A percentile compares a stretch with the other conserved stretches of the same genome.
These are phyloP conservation scores for Arvicanthis niloticus DNA, from an alignment of 2,113 vertebrate genomes.

Conservation along the genomic window DNA sequence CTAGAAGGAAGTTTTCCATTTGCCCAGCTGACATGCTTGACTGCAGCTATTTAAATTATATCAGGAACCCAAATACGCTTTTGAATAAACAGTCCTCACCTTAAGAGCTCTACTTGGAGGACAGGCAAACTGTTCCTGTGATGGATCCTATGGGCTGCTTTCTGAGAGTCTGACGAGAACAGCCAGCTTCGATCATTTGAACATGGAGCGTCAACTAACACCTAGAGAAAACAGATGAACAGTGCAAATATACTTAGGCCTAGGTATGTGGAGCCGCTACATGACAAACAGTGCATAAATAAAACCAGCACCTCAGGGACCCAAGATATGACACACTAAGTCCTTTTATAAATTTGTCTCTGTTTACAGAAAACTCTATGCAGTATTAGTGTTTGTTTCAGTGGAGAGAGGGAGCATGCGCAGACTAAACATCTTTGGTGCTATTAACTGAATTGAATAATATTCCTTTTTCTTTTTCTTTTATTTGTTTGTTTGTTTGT, in stretches of 20 bases:
- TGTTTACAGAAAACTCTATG: not conserved
- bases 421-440: not conserved
- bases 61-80: not conserved
- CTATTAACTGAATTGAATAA: constrained; percentile 7
- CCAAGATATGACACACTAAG: not conserved
- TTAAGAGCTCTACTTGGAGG: constrained; percentile 86
- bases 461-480: not conserved
- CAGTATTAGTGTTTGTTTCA: not conserved
- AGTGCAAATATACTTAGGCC: not conserved
- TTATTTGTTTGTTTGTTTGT: too few relatives aligned
- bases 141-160: constrained; percentile 81
- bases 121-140: constrained; percentile 83
- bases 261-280: not conserved
- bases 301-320: not conserved
- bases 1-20: not conserved
- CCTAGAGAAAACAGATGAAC: constrained; percentile 70
- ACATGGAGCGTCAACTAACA: constrained; percentile 93
- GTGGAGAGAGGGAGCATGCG: rapidly evolving
- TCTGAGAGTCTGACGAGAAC: constrained; percentile 88
- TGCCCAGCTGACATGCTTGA: not conserved
- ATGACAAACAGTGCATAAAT: not conserved
- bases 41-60: not conserved
- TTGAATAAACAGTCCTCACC: constrained; percentile 81
- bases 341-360: constrained; percentile 36
- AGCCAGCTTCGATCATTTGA: constrained; percentile 98